These are phyloP conservation scores for Melanotaenia boesemani DNA, from an alignment of 2,797 vertebrate genomes.

Conservation along the genomic window DNA sequence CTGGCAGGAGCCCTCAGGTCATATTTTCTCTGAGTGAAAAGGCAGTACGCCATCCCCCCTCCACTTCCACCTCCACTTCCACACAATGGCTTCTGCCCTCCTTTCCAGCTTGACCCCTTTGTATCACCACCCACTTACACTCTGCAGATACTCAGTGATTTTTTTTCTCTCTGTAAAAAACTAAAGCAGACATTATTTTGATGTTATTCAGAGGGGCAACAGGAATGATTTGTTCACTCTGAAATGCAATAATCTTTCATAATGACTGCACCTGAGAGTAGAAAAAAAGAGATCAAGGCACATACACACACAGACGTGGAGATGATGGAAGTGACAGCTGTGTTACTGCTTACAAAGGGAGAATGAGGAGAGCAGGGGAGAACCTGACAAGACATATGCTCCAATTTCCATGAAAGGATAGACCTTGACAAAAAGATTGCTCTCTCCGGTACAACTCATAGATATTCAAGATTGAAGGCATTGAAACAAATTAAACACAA, in stretches of 20 bases:
- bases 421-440: constrained; percentile 60
- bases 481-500: constrained; percentile 32
- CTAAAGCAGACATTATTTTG: constrained; percentile 36
- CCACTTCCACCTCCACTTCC: constrained; percentile 32
- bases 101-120: constrained; percentile 60
- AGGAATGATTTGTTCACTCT: constrained; percentile 44
- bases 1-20: constrained; percentile 76
- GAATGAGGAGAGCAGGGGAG: constrained; percentile 53
- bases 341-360: constrained; percentile 68
- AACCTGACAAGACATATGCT: constrained; percentile 69
- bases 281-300: constrained; percentile 23
- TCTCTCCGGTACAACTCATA: constrained; percentile 37
- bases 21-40: constrained; percentile 77
- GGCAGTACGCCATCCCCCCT: constrained; percentile 61
- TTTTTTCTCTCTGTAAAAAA: constrained; percentile 7
- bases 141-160: constrained; percentile 30
- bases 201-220: constrained; percentile 35
- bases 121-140: constrained; percentile 44
- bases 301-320: constrained; percentile 18
- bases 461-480: constrained; percentile 7
- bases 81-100: constrained; percentile 69
- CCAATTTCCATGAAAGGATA: constrained; percentile 62
- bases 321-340: constrained; percentile 75
- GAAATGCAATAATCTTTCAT: constrained; percentile 49
- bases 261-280: constrained; percentile 51